Conservation (phyloP, 2,113 vertebrate genomes). For the Cryptotis parvus region DNA sequence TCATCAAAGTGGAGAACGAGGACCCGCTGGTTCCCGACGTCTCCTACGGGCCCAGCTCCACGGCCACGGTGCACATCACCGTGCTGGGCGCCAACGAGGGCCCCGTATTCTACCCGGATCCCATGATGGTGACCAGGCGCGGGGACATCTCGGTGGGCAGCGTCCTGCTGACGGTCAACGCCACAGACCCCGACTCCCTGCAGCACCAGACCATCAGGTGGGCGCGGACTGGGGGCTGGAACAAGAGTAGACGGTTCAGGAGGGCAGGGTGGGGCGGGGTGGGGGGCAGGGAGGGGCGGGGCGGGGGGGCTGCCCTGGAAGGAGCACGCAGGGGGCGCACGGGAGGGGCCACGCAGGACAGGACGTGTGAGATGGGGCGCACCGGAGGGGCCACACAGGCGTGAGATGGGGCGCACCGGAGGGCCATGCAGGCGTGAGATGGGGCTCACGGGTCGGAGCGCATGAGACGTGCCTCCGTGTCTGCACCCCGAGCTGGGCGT, state of each 20-base stretch:
- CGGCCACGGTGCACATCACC: slow-evolving; percentile 93
- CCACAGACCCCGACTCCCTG: slow-evolving; percentile 95
- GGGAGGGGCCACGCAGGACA: neutral
- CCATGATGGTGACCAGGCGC: slow-evolving; percentile 91
- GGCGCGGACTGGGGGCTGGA: slow-evolving; percentile 10
- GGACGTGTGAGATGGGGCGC: neutral
- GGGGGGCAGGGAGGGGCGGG: neutral
- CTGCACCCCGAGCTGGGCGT: too few relatives aligned
- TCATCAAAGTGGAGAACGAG: slow-evolving; percentile 98
- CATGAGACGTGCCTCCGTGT: too few relatives aligned
- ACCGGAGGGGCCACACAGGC: too few relatives aligned
- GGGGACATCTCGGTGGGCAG: slow-evolving; percentile 95
- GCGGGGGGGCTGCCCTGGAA: rapidly evolving
- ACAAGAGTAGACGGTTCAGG: rapidly evolving
- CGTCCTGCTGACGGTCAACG: slow-evolving; percentile 93
- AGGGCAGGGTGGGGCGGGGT: neutral
- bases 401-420: too few relatives aligned
- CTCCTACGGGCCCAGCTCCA: slow-evolving; percentile 95
- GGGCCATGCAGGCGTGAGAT: too few relatives aligned
- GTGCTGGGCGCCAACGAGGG: slow-evolving; percentile 97
- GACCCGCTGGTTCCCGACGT: slow-evolving; percentile 93
- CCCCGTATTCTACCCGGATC: slow-evolving; percentile 95
- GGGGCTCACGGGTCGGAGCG: too few relatives aligned
- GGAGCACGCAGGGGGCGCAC: too few relatives aligned
- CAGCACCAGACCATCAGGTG: slow-evolving; percentile 96